Evolutionary conservation across 2,797 vertebrate genomes (phyloP), one percentile per base, ranked within the genome.

Genomic region (Acanthiza pusilla): DNA sequence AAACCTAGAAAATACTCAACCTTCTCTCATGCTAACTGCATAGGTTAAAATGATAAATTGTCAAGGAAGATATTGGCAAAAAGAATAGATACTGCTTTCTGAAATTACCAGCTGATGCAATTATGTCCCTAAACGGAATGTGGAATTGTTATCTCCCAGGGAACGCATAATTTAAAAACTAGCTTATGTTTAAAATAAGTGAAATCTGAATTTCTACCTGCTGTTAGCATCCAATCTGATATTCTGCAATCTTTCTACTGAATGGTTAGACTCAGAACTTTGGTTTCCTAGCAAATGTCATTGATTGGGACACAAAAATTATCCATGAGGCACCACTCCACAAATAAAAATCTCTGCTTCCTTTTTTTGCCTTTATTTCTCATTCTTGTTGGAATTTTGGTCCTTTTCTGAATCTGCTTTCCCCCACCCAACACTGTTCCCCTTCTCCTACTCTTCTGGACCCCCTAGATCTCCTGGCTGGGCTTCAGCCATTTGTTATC

Each of bases 31-130:
- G 36, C 50, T 88, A 60, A 76, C 66, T 91, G 16, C 12, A 36
- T 78, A 57, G 5, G 1, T 88, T 94, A 75, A 91, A 88, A 81
- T 77, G 43, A 70, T 82, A 63, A 13, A 77, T 88, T 77, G 38
- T 72, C 65, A 55, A 71, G 58, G 30, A 93, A 60, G 47, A 77
- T 11, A 38, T 20, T 27, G 32, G 25, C 19, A 81, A 85, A 75
- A 83, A 93, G 23, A 38, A 53, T 26, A 75, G 26, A 13, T 73
- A 16, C 5, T 89, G 21, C 57, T 91, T 75, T 62, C 40, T 77
- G 32, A 76, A 93, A 78, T 16, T 30, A 17, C 20, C 6, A 50
- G 27, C 48, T 54, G 34, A 87, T 57, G 30, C 21, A 75, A 15
- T 80, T 63, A 26, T 19, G 7, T 80, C 30, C 48, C 30, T 85